phyloP scores from a whole-genome alignment of 2,888 invertebrate genomes.

The Drymonia ruficornis region DNA sequence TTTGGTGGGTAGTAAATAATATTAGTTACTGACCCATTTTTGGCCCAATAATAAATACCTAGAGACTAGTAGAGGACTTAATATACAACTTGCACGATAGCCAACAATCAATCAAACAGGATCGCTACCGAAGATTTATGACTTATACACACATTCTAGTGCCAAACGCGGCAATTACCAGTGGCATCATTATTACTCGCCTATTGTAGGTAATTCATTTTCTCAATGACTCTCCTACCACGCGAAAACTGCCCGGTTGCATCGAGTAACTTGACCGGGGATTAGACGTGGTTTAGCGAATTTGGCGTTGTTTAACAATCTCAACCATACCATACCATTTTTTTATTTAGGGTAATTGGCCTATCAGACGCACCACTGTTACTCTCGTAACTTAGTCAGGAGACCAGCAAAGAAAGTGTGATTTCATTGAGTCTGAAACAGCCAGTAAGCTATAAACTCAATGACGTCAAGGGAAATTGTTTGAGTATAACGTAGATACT shows the following conservation, averaged over 20 bases:
- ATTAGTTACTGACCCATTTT: no score
- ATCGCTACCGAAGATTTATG: not conserved
- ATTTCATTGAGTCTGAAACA: no score
- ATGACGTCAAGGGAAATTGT: no score
- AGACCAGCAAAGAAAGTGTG: no score
- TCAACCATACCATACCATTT: no score
- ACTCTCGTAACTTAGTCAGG: no score
- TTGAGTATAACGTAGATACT: not conserved
- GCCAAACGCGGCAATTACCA: slow-evolving; percentile 11
- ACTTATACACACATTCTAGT: not conserved
- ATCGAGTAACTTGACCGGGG: slow-evolving; percentile 15
- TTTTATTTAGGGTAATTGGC: no score
- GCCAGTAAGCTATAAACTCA: no score
- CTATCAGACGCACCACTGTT: no score
- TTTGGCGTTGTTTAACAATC: slow-evolving; percentile 4
- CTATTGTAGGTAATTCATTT: not conserved
- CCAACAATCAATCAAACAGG: not conserved
- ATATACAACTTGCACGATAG: not conserved
- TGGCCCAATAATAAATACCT: no score
- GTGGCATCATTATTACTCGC: slow-evolving; percentile 15
- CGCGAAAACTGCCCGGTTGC: slow-evolving; percentile 21
- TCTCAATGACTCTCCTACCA: not conserved
- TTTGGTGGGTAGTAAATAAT: no score
- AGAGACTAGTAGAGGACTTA: no score
- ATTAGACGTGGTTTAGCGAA: slow-evolving; percentile 18